Evolutionary conservation across 2,888 invertebrate genomes (phyloP).

Genomic region (Tribolium freemani): DNA sequence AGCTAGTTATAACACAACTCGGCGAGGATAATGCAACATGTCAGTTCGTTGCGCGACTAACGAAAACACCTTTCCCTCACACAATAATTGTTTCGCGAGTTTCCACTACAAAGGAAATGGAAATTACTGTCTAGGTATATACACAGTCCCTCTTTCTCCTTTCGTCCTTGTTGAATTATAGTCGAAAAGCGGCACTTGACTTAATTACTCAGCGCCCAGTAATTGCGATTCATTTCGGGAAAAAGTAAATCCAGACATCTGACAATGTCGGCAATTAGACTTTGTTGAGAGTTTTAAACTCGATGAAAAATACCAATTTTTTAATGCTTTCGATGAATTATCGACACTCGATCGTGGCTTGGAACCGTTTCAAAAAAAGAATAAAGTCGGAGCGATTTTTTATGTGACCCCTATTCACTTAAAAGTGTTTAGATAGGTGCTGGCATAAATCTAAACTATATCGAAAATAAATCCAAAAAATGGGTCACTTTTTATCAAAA

Average conservation of each 20-base stretch:
- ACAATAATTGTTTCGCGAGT: constrained; percentile 53
- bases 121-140: constrained; percentile 50
- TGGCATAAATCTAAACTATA: no score
- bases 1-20: constrained; percentile 63
- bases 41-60: constrained; percentile 53
- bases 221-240: constrained; percentile 22
- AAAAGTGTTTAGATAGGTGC: neutral
- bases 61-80: constrained; percentile 53
- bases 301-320: no score
- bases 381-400: neutral
- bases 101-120: constrained; percentile 52
- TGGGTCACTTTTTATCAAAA: no score
- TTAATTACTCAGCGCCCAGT: constrained; percentile 30
- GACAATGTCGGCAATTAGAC: constrained; percentile 1
- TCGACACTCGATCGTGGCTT: neutral
- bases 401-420: neutral
- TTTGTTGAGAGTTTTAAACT: no score
- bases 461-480: no score
- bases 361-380: neutral
- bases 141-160: constrained; percentile 10
- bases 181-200: constrained; percentile 19
- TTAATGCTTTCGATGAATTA: no score
- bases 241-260: constrained; percentile 24
- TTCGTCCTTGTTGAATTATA: constrained; percentile 13
- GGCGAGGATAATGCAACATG: constrained; percentile 60